phyloP scores from a whole-genome alignment of 2,113 vertebrate genomes.

The Gyps fulvus region DNA sequence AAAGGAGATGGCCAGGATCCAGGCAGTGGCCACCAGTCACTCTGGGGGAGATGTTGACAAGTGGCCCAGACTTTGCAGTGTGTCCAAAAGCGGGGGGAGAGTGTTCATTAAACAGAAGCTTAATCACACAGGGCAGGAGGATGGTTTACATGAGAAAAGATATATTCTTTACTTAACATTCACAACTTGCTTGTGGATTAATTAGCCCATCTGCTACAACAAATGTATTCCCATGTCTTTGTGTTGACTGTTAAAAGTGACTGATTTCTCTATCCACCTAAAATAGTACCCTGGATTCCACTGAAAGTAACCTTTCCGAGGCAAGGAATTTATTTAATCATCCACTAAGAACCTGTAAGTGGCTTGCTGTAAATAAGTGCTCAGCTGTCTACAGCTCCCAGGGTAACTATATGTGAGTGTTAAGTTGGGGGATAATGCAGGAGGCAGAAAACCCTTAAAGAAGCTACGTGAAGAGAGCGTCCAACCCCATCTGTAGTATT shows the following conservation, averaged over 20 bases:
- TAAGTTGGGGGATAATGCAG: background rate
- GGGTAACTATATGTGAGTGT: background rate
- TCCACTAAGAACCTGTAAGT: slow-evolving; percentile 27
- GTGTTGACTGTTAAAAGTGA: slow-evolving; percentile 62
- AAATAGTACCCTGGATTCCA: slow-evolving; percentile 63
- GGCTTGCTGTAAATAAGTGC: slow-evolving; percentile 15
- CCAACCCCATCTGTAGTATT: background rate
- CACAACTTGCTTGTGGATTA: slow-evolving; percentile 81
- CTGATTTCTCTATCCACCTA: slow-evolving; percentile 51
- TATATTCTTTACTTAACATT: slow-evolving; percentile 80
- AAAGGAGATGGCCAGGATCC: slow-evolving; percentile 10
- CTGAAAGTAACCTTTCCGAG: slow-evolving; percentile 44
- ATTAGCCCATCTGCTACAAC: slow-evolving; percentile 86
- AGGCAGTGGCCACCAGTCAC: slow-evolving; percentile 1
- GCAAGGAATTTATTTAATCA: slow-evolving; percentile 41
- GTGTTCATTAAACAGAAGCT: slow-evolving; percentile 60
- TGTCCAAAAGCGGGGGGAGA: slow-evolving; percentile 8
- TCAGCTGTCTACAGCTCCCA: background rate
- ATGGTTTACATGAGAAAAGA: slow-evolving; percentile 66
- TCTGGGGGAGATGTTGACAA: slow-evolving; percentile 47
- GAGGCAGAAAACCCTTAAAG: background rate
- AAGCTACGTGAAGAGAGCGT: background rate
- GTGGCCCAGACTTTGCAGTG: slow-evolving; percentile 43
- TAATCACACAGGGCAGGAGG: slow-evolving; percentile 58
- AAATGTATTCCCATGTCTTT: slow-evolving; percentile 67